phyloP scores from a whole-genome alignment of 2,113 vertebrate species.

The Zonotrichia leucophrys region DNA sequence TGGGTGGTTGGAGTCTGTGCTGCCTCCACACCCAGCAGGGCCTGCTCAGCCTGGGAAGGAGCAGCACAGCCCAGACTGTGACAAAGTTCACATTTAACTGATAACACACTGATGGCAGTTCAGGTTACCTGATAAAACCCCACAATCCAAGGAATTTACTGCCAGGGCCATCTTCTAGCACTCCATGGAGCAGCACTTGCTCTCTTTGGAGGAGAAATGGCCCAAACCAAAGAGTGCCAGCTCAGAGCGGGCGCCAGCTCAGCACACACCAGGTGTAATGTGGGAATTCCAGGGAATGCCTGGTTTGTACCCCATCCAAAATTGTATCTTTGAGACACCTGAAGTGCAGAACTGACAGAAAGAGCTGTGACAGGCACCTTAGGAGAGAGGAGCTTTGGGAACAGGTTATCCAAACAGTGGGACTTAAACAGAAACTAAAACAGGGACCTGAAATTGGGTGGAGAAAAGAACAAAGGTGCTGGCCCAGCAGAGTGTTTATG shows the following conservation, averaged over 20 bases:
- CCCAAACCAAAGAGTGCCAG: not conserved
- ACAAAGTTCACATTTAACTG: not conserved
- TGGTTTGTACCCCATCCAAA: not conserved
- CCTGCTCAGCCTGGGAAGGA: not conserved
- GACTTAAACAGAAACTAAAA: not conserved
- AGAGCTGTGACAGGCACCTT: not conserved
- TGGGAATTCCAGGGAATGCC: not conserved
- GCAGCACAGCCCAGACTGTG: not conserved
- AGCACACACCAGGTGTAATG: not conserved
- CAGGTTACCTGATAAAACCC: not conserved
- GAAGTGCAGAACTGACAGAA: not conserved
- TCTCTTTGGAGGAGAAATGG: not conserved
- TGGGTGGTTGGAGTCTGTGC: not conserved
- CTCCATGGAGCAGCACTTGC: not conserved
- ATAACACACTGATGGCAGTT: not conserved
- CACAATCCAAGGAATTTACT: not conserved
- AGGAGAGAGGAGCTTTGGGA: not conserved
- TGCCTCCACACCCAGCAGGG: not conserved
- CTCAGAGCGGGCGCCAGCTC: not conserved
- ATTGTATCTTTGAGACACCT: not conserved
- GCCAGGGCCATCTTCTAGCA: not conserved
- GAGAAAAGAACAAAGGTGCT: not conserved
- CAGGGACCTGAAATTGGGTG: fast-evolving
- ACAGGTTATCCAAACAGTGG: not conserved
- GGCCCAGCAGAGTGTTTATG: fast-evolving